Base-by-base conservation (phyloP, 2,113 vertebrate genomes). In the Petrocephalus microphthalmus region DNA sequence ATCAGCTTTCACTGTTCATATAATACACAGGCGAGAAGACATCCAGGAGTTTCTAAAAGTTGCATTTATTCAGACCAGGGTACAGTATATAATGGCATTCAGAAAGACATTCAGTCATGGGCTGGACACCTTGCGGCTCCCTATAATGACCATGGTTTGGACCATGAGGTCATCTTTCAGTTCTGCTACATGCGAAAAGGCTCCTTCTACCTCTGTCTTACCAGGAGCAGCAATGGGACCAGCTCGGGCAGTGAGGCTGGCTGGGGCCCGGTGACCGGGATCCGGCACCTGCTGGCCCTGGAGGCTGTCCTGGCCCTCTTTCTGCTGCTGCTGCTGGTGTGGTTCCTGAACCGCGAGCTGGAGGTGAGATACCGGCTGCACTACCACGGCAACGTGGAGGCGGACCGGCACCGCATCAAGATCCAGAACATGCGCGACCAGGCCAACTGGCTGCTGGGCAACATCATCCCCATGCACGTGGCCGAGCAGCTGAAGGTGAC, bases 281-380 rank as follows among this genome's bases (percentile, higher is more conserved):
- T 91, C 0, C 94, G 94, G 20, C 93, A 96, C 78, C 92, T 95
- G 5, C 92, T 98, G 0, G 93, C 97, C 84, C 95, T 95, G 85
- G 99, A 99, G 91, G 94, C 96, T 3, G 89, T 96, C 47, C 94
- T 99, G 78, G 96, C 97, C 45, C 96, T 97, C 93, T 97, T 98
- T 90, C 95, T 99, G 74, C 96, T 99, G 47, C 97, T 99, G 0
- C 95, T 99, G 54, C 93, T 99, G 42, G 97, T 99, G 88, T 99
- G 99, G 98, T 99, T 99, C 93, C 96, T 99, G 90, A 99, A 99
- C 88, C 97, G 98, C 0, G 99, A 99, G 93, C 98, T 99, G 0
- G 98, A 99, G 92, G 97, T 99, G 94, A 98, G 98, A 88, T 99
- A 99, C 94, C 97, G 98, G 1, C 96, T 99, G 7, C 98, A 99